A percentile compares a stretch with the other conserved stretches of the same genome.
Evolutionary conservation across 2,888 invertebrate species (phyloP).

Genomic region (Eilema sororculum): DNA sequence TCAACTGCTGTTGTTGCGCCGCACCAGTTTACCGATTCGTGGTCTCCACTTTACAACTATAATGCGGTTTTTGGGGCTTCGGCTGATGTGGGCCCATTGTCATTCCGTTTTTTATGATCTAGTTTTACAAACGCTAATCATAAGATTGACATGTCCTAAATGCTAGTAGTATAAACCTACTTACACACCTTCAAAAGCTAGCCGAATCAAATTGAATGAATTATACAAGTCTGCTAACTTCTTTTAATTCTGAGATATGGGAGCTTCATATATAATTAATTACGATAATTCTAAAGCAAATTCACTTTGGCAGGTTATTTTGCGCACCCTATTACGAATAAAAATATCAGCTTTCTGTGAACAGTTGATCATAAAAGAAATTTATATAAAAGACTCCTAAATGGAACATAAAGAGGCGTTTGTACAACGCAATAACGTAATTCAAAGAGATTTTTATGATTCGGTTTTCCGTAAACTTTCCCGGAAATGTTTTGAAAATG

Average conservation of each 20-base stretch:
- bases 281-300: neutral
- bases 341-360: neutral
- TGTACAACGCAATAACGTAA: neutral
- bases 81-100: too few species aligned
- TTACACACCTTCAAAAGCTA: too few species aligned
- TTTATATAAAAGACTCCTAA: neutral
- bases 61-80: too few species aligned
- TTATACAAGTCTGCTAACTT: neutral
- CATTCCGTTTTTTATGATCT: too few species aligned
- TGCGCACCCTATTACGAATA: neutral
- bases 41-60: too few species aligned
- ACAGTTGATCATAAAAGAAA: neutral
- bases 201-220: neutral
- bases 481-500: neutral
- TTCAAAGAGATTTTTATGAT: neutral
- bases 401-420: slow-evolving; percentile 1
- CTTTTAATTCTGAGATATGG: neutral
- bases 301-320: neutral
- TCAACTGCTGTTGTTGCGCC: too few species aligned
- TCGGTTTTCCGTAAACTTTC: neutral
- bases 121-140: too few species aligned
- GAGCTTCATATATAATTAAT: too few species aligned
- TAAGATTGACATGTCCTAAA: too few species aligned
- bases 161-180: too few species aligned
- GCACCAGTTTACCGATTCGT: too few species aligned